Base-by-base conservation (phyloP, 2,797 vertebrate genomes). In the Melanotaenia boesemani region DNA sequence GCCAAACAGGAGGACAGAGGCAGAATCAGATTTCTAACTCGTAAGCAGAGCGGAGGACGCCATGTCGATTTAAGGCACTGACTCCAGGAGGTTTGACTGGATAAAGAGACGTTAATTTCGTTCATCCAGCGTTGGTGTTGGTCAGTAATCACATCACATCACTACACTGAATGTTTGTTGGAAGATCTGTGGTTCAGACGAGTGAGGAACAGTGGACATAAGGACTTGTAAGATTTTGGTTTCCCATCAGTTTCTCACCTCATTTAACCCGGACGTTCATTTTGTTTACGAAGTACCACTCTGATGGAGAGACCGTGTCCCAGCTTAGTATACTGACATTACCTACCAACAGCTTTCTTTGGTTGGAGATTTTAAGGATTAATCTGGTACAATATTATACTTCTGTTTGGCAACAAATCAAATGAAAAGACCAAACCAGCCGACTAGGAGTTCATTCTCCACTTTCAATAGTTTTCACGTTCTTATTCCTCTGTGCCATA, bases 1-100 rank as follows among this genome's bases (percentile, higher is more conserved):
- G 76, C 58, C 71, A 72, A 48, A 48, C 67, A 6, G 72, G 74
- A 11, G 70, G 76, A 81, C 44, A 8, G 46, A 72, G 59, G 24
- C 34, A 12, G 63, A 76, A 26, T 52, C n/a, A 52, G 64, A 77
- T 22, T 36, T 41, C 24, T 48, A 15, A 24, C 20, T 32, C 34
- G 30, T 15, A 15, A 76, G 55, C 66, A 28, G 74, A 72, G 24
- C 30, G 15, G 73, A 81, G 13, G 80, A 64, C 1, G 0, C 4
- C 15, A 32, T 50, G 1, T 26, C 2, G 24, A 12, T 28, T 64
- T 61, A 16, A 32, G 26, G 39, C n/a, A 6, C 63, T 54, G 32
- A 18, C 70, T 80, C 57, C 54, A 7, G 63, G 66, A 71, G 73
- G 55, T 68, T 63, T 22, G 67, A 50, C 3, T 55, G 69, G 48